Base-by-base conservation (phyloP, 2,888 invertebrate genomes). In the Cynaeus angustus region DNA sequence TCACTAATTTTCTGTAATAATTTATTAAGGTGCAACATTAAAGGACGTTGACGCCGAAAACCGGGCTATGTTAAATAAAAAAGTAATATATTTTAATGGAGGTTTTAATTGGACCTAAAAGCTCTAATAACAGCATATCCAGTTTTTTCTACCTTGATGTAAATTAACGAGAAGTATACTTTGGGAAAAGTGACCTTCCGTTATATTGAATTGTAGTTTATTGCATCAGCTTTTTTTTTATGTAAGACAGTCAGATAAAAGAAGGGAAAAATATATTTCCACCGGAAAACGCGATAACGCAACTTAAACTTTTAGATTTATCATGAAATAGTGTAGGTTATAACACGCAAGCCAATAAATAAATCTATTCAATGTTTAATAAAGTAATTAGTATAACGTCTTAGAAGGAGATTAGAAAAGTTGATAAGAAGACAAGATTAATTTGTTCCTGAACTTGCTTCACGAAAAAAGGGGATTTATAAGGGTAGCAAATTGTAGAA, bases 401-500 rank as follows among this genome's bases (percentile, higher is more conserved):
- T 56, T 56, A 41, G 55, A 45, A 8, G 3, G 14, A 59, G 59
- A 59, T 59, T 59, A 59, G 30, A 59, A 26, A 21, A n/a, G 41
- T 10, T 16, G 59, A 59, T 59, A 59, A 59, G 43, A 33, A 46
- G 59, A 59, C 59, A 59, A 59, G 59, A 59, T 59, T 59, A 59
- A 59, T 59, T 59, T 33, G 59, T 58, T 58, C 58, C 46, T 45
- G 59, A 50, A 10, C 12, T 30, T 46, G 13, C 16, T 46, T 30
- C 59, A 58, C 58, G 59, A 59, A 59, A 59, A 58, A 59, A 59
- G 30, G n/a, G 30, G 46, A 59, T 59, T 59, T 59, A 59, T 45
- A 14, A 30, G 59, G 14, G 38, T 30, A 9, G 55, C 14, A 26
- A 58, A 43, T 43, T 28, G 43, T 43, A 16, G 41, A 16, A 43